Evolutionary conservation across 2,113 vertebrate genomes (phyloP).

Genomic region (Procavia capensis): DNA sequence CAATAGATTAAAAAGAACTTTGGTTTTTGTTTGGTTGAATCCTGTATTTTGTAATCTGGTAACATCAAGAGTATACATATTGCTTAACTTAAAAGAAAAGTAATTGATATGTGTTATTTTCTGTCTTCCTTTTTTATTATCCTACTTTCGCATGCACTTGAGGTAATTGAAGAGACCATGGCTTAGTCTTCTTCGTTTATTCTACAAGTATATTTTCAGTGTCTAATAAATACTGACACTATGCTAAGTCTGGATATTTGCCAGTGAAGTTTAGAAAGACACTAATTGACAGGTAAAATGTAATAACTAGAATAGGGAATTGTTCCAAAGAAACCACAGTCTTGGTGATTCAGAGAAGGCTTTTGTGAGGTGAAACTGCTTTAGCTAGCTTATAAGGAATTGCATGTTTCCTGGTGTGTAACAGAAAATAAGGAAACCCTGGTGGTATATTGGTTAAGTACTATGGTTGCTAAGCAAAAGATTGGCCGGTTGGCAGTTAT

Average conservation of each 20-base stretch:
- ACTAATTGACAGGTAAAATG: background rate
- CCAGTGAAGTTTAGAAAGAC: constrained; percentile 12
- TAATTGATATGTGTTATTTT: background rate
- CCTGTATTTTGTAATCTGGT: background rate
- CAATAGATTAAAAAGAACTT: background rate
- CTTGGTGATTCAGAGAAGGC: background rate
- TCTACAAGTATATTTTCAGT: background rate
- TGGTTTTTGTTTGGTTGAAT: constrained; percentile 4
- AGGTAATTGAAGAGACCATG: no score
- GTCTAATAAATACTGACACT: background rate
- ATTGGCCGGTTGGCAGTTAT: no score
- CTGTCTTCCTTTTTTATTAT: background rate
- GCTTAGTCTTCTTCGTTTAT: no score
- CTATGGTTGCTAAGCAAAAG: no score
- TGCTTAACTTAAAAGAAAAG: background rate
- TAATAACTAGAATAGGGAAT: background rate
- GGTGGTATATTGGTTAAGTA: no score
- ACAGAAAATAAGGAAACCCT: no score
- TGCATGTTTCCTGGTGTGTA: no score
- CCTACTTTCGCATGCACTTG: no score
- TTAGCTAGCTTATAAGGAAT: background rate
- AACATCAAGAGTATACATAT: background rate
- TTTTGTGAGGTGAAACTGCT: background rate
- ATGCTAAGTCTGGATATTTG: background rate
- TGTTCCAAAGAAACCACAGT: background rate